Conservation (phyloP, 1,140 invertebrate genomes). For the Drosophila arawakana region DNA sequence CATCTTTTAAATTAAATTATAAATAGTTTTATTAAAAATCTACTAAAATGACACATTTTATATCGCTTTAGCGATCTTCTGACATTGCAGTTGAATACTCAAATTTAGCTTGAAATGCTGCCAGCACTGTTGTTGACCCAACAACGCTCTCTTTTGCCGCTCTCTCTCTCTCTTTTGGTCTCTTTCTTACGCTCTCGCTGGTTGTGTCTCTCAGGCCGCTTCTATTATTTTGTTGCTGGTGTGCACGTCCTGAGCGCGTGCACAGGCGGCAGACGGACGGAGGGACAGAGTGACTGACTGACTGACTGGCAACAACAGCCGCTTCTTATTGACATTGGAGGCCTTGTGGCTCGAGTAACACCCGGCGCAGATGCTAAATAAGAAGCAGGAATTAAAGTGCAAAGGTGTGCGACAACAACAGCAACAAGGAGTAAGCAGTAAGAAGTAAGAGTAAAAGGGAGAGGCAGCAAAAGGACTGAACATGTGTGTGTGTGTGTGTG, state of each 20-base stretch:
- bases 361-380: conserved; percentile 80
- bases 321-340: conserved; percentile 64
- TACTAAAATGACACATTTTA: too few relatives aligned
- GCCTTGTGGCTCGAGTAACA: conserved; percentile 62
- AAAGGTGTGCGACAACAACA: conserved; percentile 38
- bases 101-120: too few relatives aligned
- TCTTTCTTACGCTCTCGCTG: not conserved
- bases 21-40: too few relatives aligned
- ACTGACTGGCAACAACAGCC: conserved; percentile 52
- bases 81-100: too few relatives aligned
- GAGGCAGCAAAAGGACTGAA: not conserved
- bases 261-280: conserved; percentile 44
- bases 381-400: conserved; percentile 77
- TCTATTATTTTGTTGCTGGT: not conserved
- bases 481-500: not conserved
- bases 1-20: too few relatives aligned
- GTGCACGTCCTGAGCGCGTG: conserved; percentile 73
- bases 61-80: too few relatives aligned
- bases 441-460: not conserved
- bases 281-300: conserved; percentile 4
- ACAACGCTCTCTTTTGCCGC: not conserved
- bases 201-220: not conserved
- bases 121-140: not conserved
- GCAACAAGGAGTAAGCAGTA: conserved; percentile 8
- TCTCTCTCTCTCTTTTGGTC: not conserved